Evolutionary conservation across 2,888 invertebrate genomes (phyloP).

Genomic region (Tortricodes alternella): DNA sequence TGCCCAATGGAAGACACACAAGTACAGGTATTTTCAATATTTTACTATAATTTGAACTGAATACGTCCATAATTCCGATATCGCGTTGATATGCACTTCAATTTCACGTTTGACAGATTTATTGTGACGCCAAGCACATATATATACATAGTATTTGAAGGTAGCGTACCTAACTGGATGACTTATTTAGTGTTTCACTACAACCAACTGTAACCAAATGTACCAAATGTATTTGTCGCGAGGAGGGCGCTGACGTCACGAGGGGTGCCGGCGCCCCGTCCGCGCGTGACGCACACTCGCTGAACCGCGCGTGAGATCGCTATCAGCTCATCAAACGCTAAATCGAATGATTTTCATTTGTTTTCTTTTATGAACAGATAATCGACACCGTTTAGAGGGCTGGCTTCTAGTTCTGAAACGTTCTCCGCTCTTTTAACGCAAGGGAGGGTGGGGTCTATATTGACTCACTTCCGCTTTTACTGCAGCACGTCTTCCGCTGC

Average conservation of each 20-base stretch:
- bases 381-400: background rate
- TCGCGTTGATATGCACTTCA: too few relatives aligned
- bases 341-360: background rate
- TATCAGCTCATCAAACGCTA: constrained; percentile 13
- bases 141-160: too few relatives aligned
- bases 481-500: too few relatives aligned
- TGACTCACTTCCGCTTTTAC: too few relatives aligned
- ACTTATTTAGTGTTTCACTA: constrained; percentile 5
- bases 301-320: constrained; percentile 36
- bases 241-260: constrained; percentile 52
- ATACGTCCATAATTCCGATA: too few relatives aligned
- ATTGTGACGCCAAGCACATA: too few relatives aligned
- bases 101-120: too few relatives aligned
- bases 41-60: too few relatives aligned
- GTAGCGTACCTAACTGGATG: background rate
- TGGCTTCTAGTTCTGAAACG: constrained; percentile 1
- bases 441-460: too few relatives aligned
- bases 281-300: constrained; percentile 61
- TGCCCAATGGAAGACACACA: too few relatives aligned
- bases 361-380: constrained; percentile 2
- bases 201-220: too few relatives aligned
- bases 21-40: too few relatives aligned
- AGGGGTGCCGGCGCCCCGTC: constrained; percentile 33
- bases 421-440: background rate
- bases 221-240: background rate